Conservation (phyloP, 2,888 invertebrate genomes). For the Eupeodes luniger region DNA sequence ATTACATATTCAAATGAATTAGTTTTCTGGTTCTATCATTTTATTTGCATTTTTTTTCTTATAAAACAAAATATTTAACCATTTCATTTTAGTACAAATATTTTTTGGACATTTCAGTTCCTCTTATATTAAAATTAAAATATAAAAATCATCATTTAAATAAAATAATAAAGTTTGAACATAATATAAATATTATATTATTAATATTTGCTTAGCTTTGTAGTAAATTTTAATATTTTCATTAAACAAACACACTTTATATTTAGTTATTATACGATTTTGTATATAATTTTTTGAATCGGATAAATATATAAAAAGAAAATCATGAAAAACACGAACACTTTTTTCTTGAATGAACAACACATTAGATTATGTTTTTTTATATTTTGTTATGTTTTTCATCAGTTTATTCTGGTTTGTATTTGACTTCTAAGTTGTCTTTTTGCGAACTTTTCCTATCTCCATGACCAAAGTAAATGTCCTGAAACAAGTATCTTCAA, state of each 20-base stretch:
- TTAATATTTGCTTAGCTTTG: slow-evolving; percentile 65
- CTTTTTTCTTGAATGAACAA: slow-evolving; percentile 31
- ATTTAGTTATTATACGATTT: slow-evolving; percentile 63
- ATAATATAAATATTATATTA: slow-evolving; percentile 35
- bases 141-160: slow-evolving; percentile 33
- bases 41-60: slow-evolving; percentile 44
- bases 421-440: too few relatives aligned
- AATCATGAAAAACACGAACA: slow-evolving; percentile 49
- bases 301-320: slow-evolving; percentile 70
- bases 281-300: slow-evolving; percentile 66
- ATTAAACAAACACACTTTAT: slow-evolving; percentile 35
- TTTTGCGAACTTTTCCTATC: too few relatives aligned
- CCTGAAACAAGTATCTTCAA: too few relatives aligned
- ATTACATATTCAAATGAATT: slow-evolving; percentile 62
- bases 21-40: slow-evolving; percentile 55
- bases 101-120: slow-evolving; percentile 70
- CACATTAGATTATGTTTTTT: too few relatives aligned
- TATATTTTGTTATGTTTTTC: too few relatives aligned
- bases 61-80: slow-evolving; percentile 53
- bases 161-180: slow-evolving; percentile 30
- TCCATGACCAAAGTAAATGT: too few relatives aligned
- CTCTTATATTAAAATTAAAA: slow-evolving; percentile 46
- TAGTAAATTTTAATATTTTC: slow-evolving; percentile 68
- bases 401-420: too few relatives aligned
- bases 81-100: slow-evolving; percentile 76